These are phyloP conservation scores for Dugesia japonica DNA, from an alignment of 2,888 invertebrate species.

Conservation along the genomic window DNA sequence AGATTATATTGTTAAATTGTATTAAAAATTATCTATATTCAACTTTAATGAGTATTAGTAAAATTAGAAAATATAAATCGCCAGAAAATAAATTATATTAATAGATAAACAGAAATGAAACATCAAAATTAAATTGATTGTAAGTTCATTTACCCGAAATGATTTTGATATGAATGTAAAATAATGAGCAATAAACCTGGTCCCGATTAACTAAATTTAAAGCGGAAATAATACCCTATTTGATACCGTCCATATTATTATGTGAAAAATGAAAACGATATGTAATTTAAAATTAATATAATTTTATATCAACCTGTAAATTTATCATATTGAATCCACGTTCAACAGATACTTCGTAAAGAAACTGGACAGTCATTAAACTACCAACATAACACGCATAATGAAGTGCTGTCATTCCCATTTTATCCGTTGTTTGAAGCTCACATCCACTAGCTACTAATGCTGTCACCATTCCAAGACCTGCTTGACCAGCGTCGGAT, in stretches of 20 bases:
- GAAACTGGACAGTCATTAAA: constrained; percentile 26
- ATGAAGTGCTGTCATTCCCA: constrained; percentile 36
- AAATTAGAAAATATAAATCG: no score
- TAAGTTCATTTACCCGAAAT: no score
- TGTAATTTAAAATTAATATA: background rate
- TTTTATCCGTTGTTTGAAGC: constrained; percentile 32
- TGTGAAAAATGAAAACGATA: background rate
- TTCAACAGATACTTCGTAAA: constrained; percentile 28
- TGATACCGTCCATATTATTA: background rate
- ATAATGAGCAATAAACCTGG: no score
- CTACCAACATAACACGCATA: constrained; percentile 35
- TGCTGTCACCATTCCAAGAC: constrained; percentile 24
- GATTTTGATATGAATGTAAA: no score
- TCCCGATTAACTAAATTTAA: no score
- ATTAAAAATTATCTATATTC: no score
- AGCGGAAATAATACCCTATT: background rate
- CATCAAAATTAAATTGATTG: no score
- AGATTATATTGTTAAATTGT: no score
- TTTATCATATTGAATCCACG: constrained; percentile 16
- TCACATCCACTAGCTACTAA: constrained; percentile 25
- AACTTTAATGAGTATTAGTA: no score
- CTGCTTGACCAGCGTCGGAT: constrained; percentile 30
- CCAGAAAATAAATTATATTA: no score
- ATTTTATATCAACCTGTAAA: background rate
- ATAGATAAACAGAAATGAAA: no score